Evolutionary conservation across 2,797 vertebrate genomes (phyloP).

Genomic region (Parotocinclus haroldoi): DNA sequence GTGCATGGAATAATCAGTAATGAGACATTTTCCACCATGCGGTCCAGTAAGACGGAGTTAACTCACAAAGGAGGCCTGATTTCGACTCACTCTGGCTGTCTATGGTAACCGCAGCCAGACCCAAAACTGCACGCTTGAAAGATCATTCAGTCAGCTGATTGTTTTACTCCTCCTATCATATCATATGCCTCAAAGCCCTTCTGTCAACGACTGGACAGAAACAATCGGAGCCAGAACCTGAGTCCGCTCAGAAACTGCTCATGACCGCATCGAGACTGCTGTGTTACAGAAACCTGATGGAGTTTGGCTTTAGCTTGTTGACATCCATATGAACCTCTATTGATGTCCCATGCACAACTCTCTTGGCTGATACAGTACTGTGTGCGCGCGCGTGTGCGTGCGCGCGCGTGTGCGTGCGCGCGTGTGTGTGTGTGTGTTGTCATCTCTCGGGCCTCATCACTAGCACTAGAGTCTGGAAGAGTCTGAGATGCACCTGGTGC

Average conservation of each 20-base stretch:
- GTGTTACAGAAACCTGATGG: constrained; percentile 2
- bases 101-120: constrained; percentile 38
- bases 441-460: constrained; percentile 36
- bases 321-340: constrained; percentile 6
- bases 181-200: constrained; percentile 27
- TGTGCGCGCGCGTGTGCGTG: constrained; percentile 41
- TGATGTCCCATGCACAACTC: constrained; percentile 24
- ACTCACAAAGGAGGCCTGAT: constrained; percentile 37
- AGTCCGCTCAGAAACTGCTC: constrained; percentile 16
- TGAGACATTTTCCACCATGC: constrained; percentile 38
- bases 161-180: constrained; percentile 37
- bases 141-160: constrained; percentile 46
- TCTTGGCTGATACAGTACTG: constrained; percentile 16
- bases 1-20: constrained; percentile 16
- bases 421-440: constrained; percentile 45
- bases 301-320: constrained; percentile 23
- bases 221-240: constrained; percentile 1
- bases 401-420: constrained; percentile 36
- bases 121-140: constrained; percentile 37
- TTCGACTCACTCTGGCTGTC: constrained; percentile 29
- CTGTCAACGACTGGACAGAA: constrained; percentile 12
- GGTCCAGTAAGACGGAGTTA: constrained; percentile 37
- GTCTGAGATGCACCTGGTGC: constrained; percentile 31
- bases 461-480: constrained; percentile 20
- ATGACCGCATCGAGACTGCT: not conserved